Evolutionary conservation across 1,140 invertebrate genomes (phyloP).

Genomic region (Pseudomyrmex gracilis): DNA sequence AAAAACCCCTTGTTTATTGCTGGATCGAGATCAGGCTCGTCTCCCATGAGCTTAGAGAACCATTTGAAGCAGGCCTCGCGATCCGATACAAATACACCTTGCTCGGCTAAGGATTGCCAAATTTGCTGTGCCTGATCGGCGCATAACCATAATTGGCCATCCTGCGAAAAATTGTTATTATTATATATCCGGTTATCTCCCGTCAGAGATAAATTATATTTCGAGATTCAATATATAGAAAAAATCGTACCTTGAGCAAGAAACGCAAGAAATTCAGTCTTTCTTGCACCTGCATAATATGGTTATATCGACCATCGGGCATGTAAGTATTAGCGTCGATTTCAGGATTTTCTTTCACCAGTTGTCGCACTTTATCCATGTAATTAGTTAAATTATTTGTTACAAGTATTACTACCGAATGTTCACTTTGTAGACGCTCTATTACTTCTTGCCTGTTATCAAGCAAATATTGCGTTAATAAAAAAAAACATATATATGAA

Average conservation of each 20-base stretch:
- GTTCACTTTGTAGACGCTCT: conserved; percentile 95
- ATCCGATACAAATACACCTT: conserved; percentile 95
- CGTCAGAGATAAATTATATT: not conserved
- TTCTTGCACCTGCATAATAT: conserved; percentile 97
- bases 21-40: conserved; percentile 98
- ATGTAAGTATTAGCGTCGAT: conserved; percentile 93
- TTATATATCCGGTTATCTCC: not conserved
- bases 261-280: conserved; percentile 97
- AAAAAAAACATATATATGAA: conserved; percentile 57
- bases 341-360: conserved; percentile 91
- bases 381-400: conserved; percentile 96
- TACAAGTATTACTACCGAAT: conserved; percentile 96
- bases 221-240: not conserved
- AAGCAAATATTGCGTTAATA: conserved; percentile 59
- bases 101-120: conserved; percentile 98
- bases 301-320: conserved; percentile 96
- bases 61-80: conserved; percentile 99
- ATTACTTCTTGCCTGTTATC: conserved; percentile 91
- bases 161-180: conserved; percentile 80
- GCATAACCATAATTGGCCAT: conserved; percentile 98
- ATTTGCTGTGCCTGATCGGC: conserved; percentile 98
- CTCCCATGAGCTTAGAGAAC: conserved; percentile 99
- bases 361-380: conserved; percentile 93
- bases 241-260: conserved; percentile 88
- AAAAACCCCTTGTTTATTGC: conserved; percentile 99